A percentile compares a stretch with the other conserved stretches of the same genome.
phyloP scores from a whole-genome alignment of 2,113 vertebrate species.

The Menidia beryllina region DNA sequence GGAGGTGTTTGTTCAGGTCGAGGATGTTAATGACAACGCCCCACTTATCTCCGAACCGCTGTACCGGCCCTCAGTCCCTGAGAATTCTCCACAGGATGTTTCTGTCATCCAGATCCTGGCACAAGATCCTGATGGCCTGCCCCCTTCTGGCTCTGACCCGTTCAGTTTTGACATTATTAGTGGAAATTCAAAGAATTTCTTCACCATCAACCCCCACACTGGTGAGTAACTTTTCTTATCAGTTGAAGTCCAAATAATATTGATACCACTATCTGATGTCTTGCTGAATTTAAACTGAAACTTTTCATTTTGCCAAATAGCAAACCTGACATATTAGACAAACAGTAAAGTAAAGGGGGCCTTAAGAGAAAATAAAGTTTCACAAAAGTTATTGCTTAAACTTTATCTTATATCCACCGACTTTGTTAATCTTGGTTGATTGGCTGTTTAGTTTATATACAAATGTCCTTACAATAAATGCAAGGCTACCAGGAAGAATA shows the following conservation, averaged over 20 bases:
- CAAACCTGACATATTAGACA: no score
- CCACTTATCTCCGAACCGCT: conserved; percentile 92
- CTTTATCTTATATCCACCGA: no score
- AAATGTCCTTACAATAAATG: no score
- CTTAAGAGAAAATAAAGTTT: no score
- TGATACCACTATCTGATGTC: neutral
- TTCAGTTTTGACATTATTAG: conserved; percentile 92
- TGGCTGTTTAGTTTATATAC: no score
- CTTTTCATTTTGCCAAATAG: no score
- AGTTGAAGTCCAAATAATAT: neutral
- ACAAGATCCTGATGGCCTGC: conserved; percentile 90
- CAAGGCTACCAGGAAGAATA: no score
- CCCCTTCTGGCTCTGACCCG: conserved; percentile 73
- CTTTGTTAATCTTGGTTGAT: no score
- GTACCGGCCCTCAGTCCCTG: conserved; percentile 87
- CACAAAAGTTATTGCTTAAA: no score
- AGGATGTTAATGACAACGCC: conserved; percentile 97
- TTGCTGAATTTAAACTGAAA: no score
- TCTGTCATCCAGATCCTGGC: conserved; percentile 95
- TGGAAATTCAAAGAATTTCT: conserved; percentile 98
- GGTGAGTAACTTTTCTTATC: conserved; percentile 80
- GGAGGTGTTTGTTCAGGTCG: conserved; percentile 94
- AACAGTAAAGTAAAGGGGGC: no score
- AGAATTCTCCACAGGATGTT: conserved; percentile 94
- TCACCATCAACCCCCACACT: conserved; percentile 90